These are phyloP conservation scores for Nicator chloris DNA, from an alignment of 2,113 vertebrate genomes.

Conservation along the genomic window DNA sequence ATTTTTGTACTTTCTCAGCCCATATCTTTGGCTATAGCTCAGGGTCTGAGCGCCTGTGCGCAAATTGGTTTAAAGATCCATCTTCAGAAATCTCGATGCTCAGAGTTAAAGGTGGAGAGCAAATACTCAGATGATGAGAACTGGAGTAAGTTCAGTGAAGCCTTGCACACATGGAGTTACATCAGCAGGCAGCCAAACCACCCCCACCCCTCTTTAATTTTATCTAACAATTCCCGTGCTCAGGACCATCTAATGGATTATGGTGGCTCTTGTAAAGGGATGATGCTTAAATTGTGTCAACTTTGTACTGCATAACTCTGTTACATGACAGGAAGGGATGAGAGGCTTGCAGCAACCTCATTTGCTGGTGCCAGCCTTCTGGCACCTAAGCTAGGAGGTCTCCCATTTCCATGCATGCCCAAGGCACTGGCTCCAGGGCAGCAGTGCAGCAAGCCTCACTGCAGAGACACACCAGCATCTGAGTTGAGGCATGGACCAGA, in stretches of 20 bases:
- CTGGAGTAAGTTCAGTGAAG: neutral
- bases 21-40: neutral
- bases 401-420: accelerated
- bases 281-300: neutral
- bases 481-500: accelerated
- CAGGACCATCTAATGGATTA: neutral
- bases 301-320: neutral
- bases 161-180: neutral
- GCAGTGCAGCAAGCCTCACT: neutral
- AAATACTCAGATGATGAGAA: neutral
- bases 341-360: neutral
- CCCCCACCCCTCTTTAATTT: neutral
- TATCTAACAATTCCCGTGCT: neutral
- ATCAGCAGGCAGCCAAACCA: neutral
- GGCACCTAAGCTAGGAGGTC: neutral
- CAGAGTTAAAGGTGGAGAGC: neutral
- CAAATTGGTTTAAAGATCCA: neutral
- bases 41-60: neutral
- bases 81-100: neutral
- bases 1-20: neutral
- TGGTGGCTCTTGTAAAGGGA: neutral
- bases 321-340: neutral
- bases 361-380: neutral
- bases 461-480: neutral
- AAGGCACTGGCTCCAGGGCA: neutral